These are phyloP conservation scores for Pinna nobilis DNA, from an alignment of 1,140 invertebrate genomes.

Conservation along the genomic window DNA sequence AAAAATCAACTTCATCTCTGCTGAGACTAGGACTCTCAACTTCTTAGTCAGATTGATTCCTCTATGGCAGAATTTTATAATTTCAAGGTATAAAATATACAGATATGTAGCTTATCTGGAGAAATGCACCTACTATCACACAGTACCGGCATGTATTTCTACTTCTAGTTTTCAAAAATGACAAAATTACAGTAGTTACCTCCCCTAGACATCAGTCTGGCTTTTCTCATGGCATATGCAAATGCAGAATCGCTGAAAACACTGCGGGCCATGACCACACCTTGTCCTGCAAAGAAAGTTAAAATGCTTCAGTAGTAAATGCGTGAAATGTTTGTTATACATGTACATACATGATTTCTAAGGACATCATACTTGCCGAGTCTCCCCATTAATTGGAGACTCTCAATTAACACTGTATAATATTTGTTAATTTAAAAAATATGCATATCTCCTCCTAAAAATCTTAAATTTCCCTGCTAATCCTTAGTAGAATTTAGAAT, in stretches of 20 bases:
- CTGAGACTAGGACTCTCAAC: too few species aligned
- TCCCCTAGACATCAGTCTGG: background rate
- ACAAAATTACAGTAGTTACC: too few species aligned
- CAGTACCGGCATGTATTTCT: too few species aligned
- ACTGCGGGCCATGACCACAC: background rate
- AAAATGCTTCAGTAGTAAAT: background rate
- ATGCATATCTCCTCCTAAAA: background rate
- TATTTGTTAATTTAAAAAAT: background rate
- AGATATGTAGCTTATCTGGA: too few species aligned
- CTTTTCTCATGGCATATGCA: background rate
- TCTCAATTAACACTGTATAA: background rate
- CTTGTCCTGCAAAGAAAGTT: slow-evolving; percentile 1
- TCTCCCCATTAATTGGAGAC: background rate
- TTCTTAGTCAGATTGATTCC: too few species aligned
- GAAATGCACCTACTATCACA: too few species aligned
- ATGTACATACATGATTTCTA: background rate
- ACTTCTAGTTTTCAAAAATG: too few species aligned
- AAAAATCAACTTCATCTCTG: too few species aligned
- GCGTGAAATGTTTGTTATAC: background rate
- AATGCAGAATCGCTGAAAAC: slow-evolving; percentile 3
- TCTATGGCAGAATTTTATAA: too few species aligned
- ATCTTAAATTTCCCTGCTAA: too few species aligned
- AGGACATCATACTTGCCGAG: background rate
- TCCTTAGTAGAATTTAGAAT: too few species aligned
- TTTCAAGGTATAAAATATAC: too few species aligned